A percentile compares a stretch with the other conserved stretches of the same genome.
Evolutionary conservation across 2,797 vertebrate genomes (phyloP).

Genomic region (Hylomyscus alleni): DNA sequence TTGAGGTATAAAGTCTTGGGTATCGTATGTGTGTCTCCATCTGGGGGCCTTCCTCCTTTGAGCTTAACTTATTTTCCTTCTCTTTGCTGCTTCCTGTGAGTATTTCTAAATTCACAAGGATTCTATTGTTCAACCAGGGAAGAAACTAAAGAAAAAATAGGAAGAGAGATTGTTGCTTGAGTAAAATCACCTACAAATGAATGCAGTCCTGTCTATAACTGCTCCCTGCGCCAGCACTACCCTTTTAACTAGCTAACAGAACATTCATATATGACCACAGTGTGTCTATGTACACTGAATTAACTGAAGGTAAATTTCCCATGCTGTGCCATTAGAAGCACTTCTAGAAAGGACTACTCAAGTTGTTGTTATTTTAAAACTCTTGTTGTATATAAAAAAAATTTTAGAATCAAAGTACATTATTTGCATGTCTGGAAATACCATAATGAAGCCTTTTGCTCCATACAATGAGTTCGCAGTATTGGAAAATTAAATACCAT

Average conservation of each 20-base stretch:
- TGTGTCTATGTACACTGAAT: neutral
- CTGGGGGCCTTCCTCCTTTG: neutral
- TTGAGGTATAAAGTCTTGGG: neutral
- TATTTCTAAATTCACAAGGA: neutral
- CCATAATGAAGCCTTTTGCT: neutral
- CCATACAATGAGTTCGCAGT: neutral
- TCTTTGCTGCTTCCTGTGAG: neutral
- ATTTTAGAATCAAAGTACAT: neutral
- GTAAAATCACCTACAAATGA: neutral
- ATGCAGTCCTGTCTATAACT: too few species aligned
- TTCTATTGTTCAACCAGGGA: neutral
- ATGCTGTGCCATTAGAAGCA: neutral
- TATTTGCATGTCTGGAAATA: neutral
- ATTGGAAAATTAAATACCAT: neutral
- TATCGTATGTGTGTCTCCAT: neutral
- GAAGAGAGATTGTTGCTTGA: neutral
- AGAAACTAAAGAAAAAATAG: neutral
- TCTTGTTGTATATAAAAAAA: neutral
- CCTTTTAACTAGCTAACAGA: too few species aligned
- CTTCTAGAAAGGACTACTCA: neutral
- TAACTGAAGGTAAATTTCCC: neutral
- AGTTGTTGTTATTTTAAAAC: neutral
- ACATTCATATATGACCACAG: neutral
- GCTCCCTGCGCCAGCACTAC: accelerated
- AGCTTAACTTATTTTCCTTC: neutral